A percentile compares a stretch with the other conserved stretches of the same genome.
Evolutionary conservation across 2,888 invertebrate genomes (phyloP).

Genomic region (Tinea trinotella): DNA sequence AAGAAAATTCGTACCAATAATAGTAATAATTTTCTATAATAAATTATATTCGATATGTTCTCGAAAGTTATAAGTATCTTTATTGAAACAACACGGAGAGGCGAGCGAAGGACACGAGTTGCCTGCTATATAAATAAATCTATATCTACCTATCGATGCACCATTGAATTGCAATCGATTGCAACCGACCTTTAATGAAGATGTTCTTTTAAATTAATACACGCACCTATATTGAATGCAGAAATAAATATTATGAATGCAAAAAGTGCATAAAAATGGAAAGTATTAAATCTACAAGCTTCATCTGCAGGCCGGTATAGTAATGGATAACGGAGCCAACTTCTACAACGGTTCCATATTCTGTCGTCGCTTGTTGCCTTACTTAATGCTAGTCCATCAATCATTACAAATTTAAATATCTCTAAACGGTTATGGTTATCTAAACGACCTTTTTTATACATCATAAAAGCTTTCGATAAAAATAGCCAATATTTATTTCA

Average conservation of each 20-base stretch:
- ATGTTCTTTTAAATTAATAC: background rate
- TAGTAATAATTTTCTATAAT: too few relatives aligned
- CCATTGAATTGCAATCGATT: slow-evolving; percentile 15
- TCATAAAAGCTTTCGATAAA: slow-evolving; percentile 67
- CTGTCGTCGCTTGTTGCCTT: too few relatives aligned
- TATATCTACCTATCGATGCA: background rate
- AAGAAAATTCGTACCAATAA: too few relatives aligned
- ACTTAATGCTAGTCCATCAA: slow-evolving; percentile 31
- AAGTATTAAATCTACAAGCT: too few relatives aligned
- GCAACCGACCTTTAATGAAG: slow-evolving; percentile 11
- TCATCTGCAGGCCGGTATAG: too few relatives aligned
- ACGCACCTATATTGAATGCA: background rate
- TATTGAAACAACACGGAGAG: background rate
- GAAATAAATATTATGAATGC: too few relatives aligned
- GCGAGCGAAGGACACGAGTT: background rate
- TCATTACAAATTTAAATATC: slow-evolving; percentile 37
- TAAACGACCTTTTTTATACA: slow-evolving; percentile 70
- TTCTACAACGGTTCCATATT: too few relatives aligned
- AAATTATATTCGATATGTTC: background rate
- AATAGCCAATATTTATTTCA: slow-evolving; percentile 66
- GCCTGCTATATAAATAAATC: background rate
- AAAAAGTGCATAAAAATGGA: too few relatives aligned
- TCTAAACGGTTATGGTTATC: slow-evolving; percentile 41
- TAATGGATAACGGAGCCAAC: too few relatives aligned
- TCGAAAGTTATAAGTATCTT: background rate